Conservation (phyloP, 2,113 vertebrate species). For the Grallaria varia region DNA sequence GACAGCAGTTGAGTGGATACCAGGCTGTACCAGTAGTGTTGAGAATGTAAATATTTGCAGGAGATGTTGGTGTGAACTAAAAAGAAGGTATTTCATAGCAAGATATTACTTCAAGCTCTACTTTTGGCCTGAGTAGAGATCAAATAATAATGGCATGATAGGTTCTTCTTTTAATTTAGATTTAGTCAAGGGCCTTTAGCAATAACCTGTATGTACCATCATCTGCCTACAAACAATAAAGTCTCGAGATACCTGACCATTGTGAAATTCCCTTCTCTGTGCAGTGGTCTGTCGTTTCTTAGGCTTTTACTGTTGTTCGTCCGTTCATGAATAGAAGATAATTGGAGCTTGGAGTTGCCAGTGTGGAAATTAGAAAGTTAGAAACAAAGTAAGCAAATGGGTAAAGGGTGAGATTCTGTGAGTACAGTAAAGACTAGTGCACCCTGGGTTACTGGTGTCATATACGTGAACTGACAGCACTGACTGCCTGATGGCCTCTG, state of each 20-base stretch:
- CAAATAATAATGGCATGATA: not conserved
- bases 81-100: not conserved
- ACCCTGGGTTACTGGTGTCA: not conserved
- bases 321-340: not conserved
- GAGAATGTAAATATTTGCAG: not conserved
- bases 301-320: not conserved
- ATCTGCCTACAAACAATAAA: not conserved
- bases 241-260: not conserved
- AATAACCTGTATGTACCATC: not conserved
- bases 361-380: not conserved
- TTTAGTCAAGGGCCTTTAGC: not conserved
- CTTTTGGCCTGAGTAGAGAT: not conserved
- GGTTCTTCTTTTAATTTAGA: not conserved
- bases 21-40: not conserved
- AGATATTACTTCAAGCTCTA: not conserved
- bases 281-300: accelerated
- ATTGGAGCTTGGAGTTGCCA: not conserved
- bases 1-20: not conserved
- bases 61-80: not conserved
- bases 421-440: not conserved
- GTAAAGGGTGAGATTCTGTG: not conserved
- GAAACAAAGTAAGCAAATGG: not conserved
- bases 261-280: not conserved
- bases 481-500: not conserved
- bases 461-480: not conserved